Base-by-base conservation (phyloP, 2,797 vertebrate genomes). In the Rhincodon typus region DNA sequence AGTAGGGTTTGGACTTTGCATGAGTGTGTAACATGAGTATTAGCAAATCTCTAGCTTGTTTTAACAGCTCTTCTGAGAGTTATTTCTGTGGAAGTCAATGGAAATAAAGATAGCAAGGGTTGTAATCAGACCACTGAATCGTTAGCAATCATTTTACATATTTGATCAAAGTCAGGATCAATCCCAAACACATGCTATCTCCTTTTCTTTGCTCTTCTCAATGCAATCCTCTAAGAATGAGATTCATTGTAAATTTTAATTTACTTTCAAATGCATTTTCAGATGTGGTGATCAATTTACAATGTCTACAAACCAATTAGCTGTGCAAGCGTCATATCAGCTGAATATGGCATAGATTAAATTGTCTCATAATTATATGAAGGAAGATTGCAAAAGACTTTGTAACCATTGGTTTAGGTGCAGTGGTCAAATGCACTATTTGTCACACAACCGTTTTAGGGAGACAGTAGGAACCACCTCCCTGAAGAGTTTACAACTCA, bases 231-330 rank as follows among this genome's bases (percentile, higher is more conserved):
- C 62, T 30, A 25, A 12, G n/a, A 25, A 93, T 27, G 90, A 42
- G n/a, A 93, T 69, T 42, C 66, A 93, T 42, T 69, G 90, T 25
- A 93, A 46, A 69, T 69, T 42, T 69, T 25, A 38, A 69, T 93
- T 93, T 93, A 93, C 66, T 67, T 69, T 42, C n/a, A 93, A 69
- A 93, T 67, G 38, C 17, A 67, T 93, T 93, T 93, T 38, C 66
- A 25, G 90, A 25, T 42, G 46, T 46, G 38, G 42, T 10, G 23
- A 93, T 93, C 90, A 93, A 93, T 93, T 69, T 69, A 93, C 42
- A 93, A 69, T n/a, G n/a, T n/a, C 86, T 5, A 10, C 53, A 42
- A 69, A 42, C 66, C 87, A 90, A 90, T 62, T 62, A 93, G 62
- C 88, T 91, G 88, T 91, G 57, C 57, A 91, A 67, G 19, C 66